Evolutionary conservation across 2,113 vertebrate genomes (phyloP).

Genomic region (Pachycephala philippinensis): DNA sequence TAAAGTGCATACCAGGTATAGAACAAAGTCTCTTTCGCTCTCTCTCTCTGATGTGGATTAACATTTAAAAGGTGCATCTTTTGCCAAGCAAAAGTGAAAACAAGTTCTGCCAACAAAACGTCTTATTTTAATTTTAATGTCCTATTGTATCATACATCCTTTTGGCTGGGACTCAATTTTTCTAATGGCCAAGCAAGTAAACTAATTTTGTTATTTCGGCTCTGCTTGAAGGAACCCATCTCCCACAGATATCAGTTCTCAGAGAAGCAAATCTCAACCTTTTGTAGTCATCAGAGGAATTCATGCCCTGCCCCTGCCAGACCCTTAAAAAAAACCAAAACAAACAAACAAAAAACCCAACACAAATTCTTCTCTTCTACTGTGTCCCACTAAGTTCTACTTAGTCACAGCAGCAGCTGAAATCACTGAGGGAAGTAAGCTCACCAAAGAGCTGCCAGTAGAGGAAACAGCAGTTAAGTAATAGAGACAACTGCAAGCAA

Average conservation of each 20-base stretch:
- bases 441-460: neutral
- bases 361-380: neutral
- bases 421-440: neutral
- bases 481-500: neutral
- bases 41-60: neutral
- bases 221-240: neutral
- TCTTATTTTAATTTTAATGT: neutral
- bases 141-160: neutral
- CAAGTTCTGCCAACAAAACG: neutral
- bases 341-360: neutral
- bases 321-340: neutral
- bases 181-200: neutral
- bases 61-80: neutral
- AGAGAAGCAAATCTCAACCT: neutral
- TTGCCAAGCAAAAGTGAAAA: neutral
- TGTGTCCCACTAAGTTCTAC: neutral
- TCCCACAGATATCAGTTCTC: neutral
- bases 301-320: neutral
- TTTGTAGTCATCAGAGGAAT: neutral
- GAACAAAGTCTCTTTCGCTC: neutral
- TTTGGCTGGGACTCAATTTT: neutral
- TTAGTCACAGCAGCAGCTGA: neutral
- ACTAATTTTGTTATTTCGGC: neutral
- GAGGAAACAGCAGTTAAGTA: neutral
- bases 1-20: neutral